Percentiles rank a stretch among this genome's conserved stretches.
Conservation (phyloP, 2,113 vertebrate species). For the Cyanoliseus patagonus region DNA sequence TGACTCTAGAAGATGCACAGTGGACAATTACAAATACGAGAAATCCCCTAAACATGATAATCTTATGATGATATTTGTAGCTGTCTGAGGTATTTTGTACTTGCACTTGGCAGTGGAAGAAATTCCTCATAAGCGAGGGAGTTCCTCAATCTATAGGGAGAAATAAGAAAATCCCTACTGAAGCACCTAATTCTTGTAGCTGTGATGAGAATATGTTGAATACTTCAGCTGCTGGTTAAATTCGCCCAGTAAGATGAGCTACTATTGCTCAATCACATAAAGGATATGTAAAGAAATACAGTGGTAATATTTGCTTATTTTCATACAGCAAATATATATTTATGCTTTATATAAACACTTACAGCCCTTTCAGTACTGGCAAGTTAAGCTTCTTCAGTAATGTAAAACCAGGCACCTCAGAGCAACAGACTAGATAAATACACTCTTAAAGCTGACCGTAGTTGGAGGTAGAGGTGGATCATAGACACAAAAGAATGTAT, state of each 20-base stretch:
- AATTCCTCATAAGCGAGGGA: background rate
- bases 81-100: background rate
- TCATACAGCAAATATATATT: background rate
- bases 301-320: background rate
- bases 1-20: background rate
- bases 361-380: background rate
- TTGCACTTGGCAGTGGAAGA: background rate
- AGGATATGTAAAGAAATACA: background rate
- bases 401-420: background rate
- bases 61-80: background rate
- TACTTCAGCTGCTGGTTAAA: background rate
- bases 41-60: background rate
- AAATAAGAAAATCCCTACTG: background rate
- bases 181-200: background rate
- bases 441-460: constrained; percentile 41
- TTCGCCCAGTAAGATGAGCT: background rate
- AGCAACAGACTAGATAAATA: background rate
- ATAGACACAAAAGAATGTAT: constrained; percentile 48
- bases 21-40: background rate
- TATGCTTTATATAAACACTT: background rate
- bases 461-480: constrained; percentile 25
- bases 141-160: background rate
- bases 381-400: background rate
- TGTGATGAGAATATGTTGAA: background rate
- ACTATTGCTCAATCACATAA: background rate